Evolutionary conservation across 2,797 vertebrate genomes (phyloP), one percentile per base, ranked within the genome.

Genomic region (Semotilus atromaculatus): DNA sequence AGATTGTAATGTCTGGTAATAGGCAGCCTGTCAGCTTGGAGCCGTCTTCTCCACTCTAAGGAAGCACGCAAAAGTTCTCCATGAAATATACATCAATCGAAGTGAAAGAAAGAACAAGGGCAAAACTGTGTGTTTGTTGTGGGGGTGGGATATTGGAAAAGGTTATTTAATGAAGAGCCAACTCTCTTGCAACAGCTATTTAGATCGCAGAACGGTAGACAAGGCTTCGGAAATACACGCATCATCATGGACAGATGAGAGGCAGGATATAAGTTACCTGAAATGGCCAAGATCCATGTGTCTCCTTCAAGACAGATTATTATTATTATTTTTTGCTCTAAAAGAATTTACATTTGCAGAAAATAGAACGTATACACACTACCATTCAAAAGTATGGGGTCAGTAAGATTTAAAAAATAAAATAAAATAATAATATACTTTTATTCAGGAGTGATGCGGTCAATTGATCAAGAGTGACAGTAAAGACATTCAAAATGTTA

Each of bases 81-180:
- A 91, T 94, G 87, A 93, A 94, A 93, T 90, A 93, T 92, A 88
- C 88, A 92, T 93, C 88, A 87, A 66, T 90, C 88, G 89, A 88
- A 89, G 78, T 43, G 84, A 91, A 90, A 88, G 82, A 67, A 87
- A 93, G 88, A 93, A 92, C 87, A 92, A 92, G 92, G 89, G 89
- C 86, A 90, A 88, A 88, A 89, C 86, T 92, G 91, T 90, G 89
- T 91, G 89, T 88, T 87, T 88, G 89, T 89, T 67, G 0, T 48
- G 67, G 74, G 64, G 83, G 66, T 76, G 85, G 82, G 86, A 60
- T 89, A 68, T 86, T 85, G 83, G 85, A 89, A 88, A 83, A 38
- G 80, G 86, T 91, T 89, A 88, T 87, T 88, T 89, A 92, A 91
- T 88, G 82, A 87, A 83, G 66, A 81, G 74, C 70, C 71, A 75